These are phyloP conservation scores for Zonotrichia leucophrys DNA, from an alignment of 2,113 vertebrate species.

Conservation along the genomic window DNA sequence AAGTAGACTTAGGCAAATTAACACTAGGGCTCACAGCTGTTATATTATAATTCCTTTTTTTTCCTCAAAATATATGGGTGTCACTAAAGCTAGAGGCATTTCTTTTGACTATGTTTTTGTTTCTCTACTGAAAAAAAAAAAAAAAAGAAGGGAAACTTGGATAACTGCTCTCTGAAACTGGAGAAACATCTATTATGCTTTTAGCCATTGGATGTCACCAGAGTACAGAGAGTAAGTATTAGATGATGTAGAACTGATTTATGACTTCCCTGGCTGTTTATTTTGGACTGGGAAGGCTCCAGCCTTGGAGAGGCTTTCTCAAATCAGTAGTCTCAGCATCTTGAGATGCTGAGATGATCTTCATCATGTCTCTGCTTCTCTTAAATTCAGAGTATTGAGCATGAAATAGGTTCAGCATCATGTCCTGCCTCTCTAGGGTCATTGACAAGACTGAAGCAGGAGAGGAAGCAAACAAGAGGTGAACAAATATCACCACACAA, in stretches of 20 bases:
- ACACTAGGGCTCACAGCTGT: not conserved
- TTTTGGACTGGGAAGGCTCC: not conserved
- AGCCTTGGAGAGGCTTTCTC: not conserved
- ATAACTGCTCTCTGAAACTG: not conserved
- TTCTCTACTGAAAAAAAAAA: not conserved
- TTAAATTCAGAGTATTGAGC: not conserved
- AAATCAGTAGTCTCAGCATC: not conserved
- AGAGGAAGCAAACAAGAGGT: not conserved
- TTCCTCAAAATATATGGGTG: not conserved
- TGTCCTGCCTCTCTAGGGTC: not conserved
- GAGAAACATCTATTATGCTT: not conserved
- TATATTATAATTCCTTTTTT: not conserved
- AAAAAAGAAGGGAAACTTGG: not conserved
- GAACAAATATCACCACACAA: not conserved
- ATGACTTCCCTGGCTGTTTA: not conserved
- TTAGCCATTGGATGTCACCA: slow-evolving; percentile 40
- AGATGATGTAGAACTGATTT: not conserved
- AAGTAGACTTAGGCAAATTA: not conserved
- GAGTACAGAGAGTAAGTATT: slow-evolving; percentile 26
- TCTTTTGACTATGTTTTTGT: not conserved
- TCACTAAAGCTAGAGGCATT: not conserved
- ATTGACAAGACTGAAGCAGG: not conserved
- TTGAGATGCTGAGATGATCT: no score
- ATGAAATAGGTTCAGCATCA: not conserved
- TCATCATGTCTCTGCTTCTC: not conserved